Evolutionary conservation across 1,140 invertebrate species (phyloP).

Genomic region (Hyles vespertilio): DNA sequence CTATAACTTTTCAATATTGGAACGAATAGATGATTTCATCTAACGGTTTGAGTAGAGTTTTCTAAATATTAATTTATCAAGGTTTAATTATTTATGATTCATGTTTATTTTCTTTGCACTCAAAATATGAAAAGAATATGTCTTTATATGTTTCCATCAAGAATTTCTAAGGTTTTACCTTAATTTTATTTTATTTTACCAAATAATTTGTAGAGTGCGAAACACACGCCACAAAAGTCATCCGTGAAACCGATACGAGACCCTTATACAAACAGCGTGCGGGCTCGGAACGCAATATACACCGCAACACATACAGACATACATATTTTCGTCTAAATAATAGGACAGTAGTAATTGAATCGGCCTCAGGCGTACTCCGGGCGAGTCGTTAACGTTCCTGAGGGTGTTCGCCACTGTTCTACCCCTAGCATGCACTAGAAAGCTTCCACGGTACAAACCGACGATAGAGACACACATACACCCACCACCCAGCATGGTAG

Average conservation of each 20-base stretch:
- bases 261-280: constrained; percentile 16
- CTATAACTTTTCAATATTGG: too few relatives aligned
- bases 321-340: constrained; percentile 73
- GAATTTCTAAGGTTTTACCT: too few relatives aligned
- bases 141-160: too few relatives aligned
- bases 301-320: constrained; percentile 64
- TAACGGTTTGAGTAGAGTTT: too few relatives aligned
- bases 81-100: too few relatives aligned
- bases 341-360: constrained; percentile 75
- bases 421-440: constrained; percentile 68
- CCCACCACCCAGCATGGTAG: constrained; percentile 2
- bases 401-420: constrained; percentile 57
- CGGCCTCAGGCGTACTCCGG: constrained; percentile 69
- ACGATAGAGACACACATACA: constrained; percentile 29
- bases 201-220: background rate
- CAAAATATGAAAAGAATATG: too few relatives aligned
- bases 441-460: constrained; percentile 56
- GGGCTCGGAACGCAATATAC: constrained; percentile 64
- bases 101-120: too few relatives aligned
- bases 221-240: background rate
- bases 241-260: too few relatives aligned
- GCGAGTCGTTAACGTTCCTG: constrained; percentile 70
- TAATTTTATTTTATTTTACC: too few relatives aligned
- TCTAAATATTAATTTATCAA: too few relatives aligned
- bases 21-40: too few relatives aligned